Evolutionary conservation across 2,113 vertebrate genomes (phyloP), one percentile per base, ranked within the genome.

Genomic region (Nothobranchius kuhntae): DNA sequence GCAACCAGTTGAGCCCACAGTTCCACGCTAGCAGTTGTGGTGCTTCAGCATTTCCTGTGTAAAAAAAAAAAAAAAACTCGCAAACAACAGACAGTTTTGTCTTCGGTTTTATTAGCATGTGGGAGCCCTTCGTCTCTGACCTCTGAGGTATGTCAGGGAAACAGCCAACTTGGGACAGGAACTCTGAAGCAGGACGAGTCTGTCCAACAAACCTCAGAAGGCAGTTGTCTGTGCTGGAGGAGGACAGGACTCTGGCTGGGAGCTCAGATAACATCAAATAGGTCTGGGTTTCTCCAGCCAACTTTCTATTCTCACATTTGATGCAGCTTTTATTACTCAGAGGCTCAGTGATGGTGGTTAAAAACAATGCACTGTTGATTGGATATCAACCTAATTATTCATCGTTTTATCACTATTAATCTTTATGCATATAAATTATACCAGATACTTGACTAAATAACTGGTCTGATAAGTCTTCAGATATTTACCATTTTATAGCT

Each of bases 31-130:
- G 61, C 54, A 73, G 81, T 88, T 61, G 71, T 53, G 30, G 35
- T 80, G 47, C 54, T 60, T 55, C 65, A 67, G 78, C 42, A 65
- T 84, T 87, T 78, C 45, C 62, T 75, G 50, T 35, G 21, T 21
- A 21, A 21, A 21, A 21, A 21, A 21, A 21, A 21, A 21, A 9
- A 68, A 78, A 83, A 53, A 61, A 81, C 79, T 72, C 65, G 26
- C 47, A 68, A 85, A 80, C n/a, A 50, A 84, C 74, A 83, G 84
- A 42, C 71, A 64, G 78, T 81, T 78, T 81, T 85, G 81, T 88
- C 64, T 77, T 48, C 44, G 57, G 74, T 83, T 88, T 85, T 89
- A 89, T 87, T 77, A 77, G 78, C 77, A 64, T 65, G 87, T 87
- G 82, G 84, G 82, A 81, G 74, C 46, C 77, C 30, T 71, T 77